Percentiles rank a stretch among this genome's conserved stretches.
These are phyloP conservation scores for Nemotelus pantherinus DNA, from an alignment of 2,888 invertebrate genomes.

Conservation along the genomic window DNA sequence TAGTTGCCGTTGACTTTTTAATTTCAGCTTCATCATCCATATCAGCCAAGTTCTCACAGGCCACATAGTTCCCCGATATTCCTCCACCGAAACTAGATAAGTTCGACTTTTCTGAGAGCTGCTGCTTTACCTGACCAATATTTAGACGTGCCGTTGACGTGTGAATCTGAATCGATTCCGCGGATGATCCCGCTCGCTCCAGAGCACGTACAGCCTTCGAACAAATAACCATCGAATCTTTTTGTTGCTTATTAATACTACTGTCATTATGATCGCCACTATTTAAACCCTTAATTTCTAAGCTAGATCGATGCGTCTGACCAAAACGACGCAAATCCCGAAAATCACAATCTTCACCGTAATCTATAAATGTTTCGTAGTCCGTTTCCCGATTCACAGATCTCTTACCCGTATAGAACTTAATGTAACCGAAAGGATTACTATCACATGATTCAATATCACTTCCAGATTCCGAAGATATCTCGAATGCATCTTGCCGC, in stretches of 20 bases:
- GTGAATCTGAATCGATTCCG: constrained; percentile 62
- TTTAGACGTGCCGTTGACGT: constrained; percentile 67
- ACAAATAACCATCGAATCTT: constrained; percentile 62
- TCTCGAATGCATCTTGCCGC: constrained; percentile 70
- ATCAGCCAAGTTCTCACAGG: constrained; percentile 75
- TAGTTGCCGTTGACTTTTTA: constrained; percentile 56
- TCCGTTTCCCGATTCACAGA: constrained; percentile 62
- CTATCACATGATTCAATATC: constrained; percentile 67
- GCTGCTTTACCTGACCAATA: constrained; percentile 61
- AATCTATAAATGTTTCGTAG: constrained; percentile 67
- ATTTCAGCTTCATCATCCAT: constrained; percentile 71
- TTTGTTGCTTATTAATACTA: constrained; percentile 51
- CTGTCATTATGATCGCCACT: constrained; percentile 26
- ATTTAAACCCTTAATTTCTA: constrained; percentile 56
- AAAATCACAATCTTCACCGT: constrained; percentile 58
- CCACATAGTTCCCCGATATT: constrained; percentile 68
- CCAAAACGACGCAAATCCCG: constrained; percentile 6
- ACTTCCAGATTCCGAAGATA: constrained; percentile 65
- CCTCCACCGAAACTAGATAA: constrained; percentile 70
- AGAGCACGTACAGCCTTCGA: constrained; percentile 60
- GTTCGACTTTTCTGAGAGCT: constrained; percentile 72
- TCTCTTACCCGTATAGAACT: constrained; percentile 70
- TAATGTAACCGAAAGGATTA: constrained; percentile 74
- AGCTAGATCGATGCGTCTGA: constrained; percentile 58
- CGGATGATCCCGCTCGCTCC: constrained; percentile 58